Percentiles rank a stretch among this genome's conserved stretches.
These are phyloP conservation scores for Drosophila busckii DNA, from an alignment of 1,140 invertebrate genomes.

Conservation along the genomic window DNA sequence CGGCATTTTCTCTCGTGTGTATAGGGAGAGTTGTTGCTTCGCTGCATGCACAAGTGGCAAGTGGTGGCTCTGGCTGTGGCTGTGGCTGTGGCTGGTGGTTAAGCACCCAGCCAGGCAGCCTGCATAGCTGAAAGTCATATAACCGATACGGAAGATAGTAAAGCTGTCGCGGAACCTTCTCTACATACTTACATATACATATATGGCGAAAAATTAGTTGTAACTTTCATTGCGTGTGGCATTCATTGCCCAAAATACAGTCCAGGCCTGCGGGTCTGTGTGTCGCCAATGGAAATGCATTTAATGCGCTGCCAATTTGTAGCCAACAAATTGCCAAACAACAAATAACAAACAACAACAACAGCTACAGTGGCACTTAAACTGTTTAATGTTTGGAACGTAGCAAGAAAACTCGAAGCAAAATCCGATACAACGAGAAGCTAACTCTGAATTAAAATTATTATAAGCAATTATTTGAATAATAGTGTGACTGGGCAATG, in stretches of 20 bases:
- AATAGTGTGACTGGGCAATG: not conserved
- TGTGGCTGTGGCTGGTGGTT: too few species aligned
- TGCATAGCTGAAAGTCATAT: slow-evolving; percentile 3
- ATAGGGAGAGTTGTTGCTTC: too few species aligned
- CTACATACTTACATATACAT: not conserved
- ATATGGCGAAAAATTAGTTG: slow-evolving; percentile 10
- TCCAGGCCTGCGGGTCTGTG: slow-evolving; percentile 16
- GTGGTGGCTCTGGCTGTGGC: too few species aligned
- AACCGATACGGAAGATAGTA: slow-evolving; percentile 9
- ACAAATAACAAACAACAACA: slow-evolving; percentile 16
- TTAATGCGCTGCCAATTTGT: slow-evolving; percentile 26
- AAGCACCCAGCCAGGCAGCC: slow-evolving; percentile 12
- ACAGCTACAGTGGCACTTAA: slow-evolving; percentile 28
- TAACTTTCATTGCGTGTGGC: slow-evolving; percentile 23
- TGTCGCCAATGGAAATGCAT: slow-evolving; percentile 20
- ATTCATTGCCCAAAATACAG: slow-evolving; percentile 21
- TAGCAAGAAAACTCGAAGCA: slow-evolving; percentile 24
- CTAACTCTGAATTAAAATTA: slow-evolving; percentile 4
- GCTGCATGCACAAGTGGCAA: slow-evolving; percentile 13
- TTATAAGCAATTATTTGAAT: slow-evolving; percentile 2
- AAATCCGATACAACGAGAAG: slow-evolving; percentile 21
- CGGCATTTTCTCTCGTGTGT: too few species aligned
- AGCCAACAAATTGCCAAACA: slow-evolving; percentile 20
- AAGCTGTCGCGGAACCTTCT: not conserved
- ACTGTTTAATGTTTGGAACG: slow-evolving; percentile 47